phyloP scores from a whole-genome alignment of 1,140 invertebrate genomes.

The Zaprionus vittiger region DNA sequence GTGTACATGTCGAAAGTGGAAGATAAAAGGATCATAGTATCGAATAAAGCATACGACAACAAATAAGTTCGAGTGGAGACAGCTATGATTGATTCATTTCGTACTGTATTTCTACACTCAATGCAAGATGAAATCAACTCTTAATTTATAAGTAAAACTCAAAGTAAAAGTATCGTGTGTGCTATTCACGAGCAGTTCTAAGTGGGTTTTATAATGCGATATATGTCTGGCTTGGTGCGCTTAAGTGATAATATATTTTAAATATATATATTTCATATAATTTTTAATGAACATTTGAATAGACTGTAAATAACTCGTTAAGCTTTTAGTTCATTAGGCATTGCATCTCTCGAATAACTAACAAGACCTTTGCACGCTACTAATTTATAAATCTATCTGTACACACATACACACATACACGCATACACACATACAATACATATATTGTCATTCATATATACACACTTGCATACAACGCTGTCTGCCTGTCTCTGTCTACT shows the following conservation, averaged over 20 bases:
- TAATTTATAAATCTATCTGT: neutral
- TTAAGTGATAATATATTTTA: neutral
- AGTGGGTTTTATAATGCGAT: neutral
- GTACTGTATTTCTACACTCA: too few species aligned
- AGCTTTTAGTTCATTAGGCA: constrained; percentile 2
- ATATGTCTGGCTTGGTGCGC: neutral
- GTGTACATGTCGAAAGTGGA: neutral
- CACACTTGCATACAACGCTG: neutral
- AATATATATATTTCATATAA: neutral
- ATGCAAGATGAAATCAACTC: too few species aligned
- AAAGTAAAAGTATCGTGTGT: neutral
- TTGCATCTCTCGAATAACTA: neutral
- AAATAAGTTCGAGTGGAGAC: neutral
- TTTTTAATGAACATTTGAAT: neutral
- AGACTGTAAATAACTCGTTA: neutral
- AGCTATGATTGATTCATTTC: neutral
- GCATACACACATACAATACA: neutral
- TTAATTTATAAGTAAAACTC: neutral
- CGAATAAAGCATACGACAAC: neutral
- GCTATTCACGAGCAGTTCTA: neutral
- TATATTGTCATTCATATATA: neutral
- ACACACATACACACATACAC: constrained; percentile 2
- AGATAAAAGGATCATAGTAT: constrained; percentile 1
- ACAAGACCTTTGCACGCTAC: constrained; percentile 4
- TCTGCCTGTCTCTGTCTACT: constrained; percentile 30